Conservation (phyloP, 2,797 vertebrate species). For the Alfaro cultratus region DNA sequence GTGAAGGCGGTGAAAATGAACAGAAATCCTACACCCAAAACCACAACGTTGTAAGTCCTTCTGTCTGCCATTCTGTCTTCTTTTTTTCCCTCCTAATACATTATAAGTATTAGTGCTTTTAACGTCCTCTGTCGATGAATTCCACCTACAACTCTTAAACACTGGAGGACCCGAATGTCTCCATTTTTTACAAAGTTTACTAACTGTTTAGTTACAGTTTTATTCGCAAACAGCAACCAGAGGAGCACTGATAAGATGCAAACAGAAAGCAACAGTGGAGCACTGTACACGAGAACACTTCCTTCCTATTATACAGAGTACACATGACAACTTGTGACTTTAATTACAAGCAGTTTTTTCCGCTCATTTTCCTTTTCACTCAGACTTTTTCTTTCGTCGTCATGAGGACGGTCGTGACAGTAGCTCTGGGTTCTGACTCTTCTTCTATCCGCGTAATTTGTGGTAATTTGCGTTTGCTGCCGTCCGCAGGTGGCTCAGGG, state of each 20-base stretch:
- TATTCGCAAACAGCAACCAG: conserved; percentile 10
- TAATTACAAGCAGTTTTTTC: conserved; percentile 54
- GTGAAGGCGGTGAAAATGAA: conserved; percentile 86
- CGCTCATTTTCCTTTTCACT: conserved; percentile 34
- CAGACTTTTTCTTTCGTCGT: conserved; percentile 16
- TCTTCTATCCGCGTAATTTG: conserved; percentile 36
- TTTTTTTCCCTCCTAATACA: conserved; percentile 14
- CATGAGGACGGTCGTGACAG: conserved; percentile 29
- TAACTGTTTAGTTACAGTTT: conserved; percentile 22
- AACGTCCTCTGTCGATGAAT: background rate
- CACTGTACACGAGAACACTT: conserved; percentile 26
- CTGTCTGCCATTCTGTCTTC: conserved; percentile 76
- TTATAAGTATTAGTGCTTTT: background rate
- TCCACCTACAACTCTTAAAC: background rate
- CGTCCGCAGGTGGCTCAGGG: conserved; percentile 62
- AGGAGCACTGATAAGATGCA: background rate
- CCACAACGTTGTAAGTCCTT: conserved; percentile 81
- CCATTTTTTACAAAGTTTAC: conserved; percentile 15
- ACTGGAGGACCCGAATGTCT: background rate
- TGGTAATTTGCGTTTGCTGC: conserved; percentile 56
- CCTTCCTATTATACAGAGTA: conserved; percentile 48
- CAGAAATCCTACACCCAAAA: conserved; percentile 83
- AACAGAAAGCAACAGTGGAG: conserved; percentile 2
- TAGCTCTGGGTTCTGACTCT: background rate
- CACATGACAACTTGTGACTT: conserved; percentile 79